Percentiles rank a stretch among this genome's conserved stretches.
Evolutionary conservation across 2,113 vertebrate genomes (phyloP).

Genomic region (Calyptomena viridis): DNA sequence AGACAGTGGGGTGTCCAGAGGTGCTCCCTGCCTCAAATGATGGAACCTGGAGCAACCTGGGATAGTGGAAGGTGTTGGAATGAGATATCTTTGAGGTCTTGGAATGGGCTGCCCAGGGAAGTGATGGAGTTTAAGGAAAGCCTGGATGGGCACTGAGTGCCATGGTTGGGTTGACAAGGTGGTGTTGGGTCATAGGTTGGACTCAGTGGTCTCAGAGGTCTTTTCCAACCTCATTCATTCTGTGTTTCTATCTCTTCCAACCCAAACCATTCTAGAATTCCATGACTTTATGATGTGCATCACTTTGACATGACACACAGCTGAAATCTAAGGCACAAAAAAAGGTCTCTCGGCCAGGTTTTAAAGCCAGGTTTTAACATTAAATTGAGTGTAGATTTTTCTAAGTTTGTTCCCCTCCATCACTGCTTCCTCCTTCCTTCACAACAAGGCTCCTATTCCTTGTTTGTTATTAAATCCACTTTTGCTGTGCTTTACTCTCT

Average conservation of each 20-base stretch:
- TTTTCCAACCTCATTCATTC: neutral
- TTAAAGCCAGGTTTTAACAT: neutral
- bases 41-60: too few species aligned
- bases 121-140: neutral
- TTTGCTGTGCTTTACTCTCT: neutral
- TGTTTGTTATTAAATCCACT: neutral
- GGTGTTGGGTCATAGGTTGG: too few species aligned
- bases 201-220: neutral
- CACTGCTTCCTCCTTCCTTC: neutral
- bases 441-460: neutral
- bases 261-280: neutral
- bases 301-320: accelerated
- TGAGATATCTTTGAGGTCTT: neutral
- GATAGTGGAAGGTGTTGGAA: too few species aligned
- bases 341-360: neutral
- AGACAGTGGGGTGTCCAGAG: accelerated
- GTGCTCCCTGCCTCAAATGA: neutral
- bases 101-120: neutral
- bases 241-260: neutral
- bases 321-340: neutral
- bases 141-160: neutral
- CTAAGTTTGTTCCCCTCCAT: neutral
- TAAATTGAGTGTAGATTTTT: neutral
- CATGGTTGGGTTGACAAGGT: neutral
- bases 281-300: accelerated